A percentile compares a stretch with the other conserved stretches of the same genome.
Conservation (phyloP, 2,797 vertebrate genomes). For the Crenichthys baileyi region DNA sequence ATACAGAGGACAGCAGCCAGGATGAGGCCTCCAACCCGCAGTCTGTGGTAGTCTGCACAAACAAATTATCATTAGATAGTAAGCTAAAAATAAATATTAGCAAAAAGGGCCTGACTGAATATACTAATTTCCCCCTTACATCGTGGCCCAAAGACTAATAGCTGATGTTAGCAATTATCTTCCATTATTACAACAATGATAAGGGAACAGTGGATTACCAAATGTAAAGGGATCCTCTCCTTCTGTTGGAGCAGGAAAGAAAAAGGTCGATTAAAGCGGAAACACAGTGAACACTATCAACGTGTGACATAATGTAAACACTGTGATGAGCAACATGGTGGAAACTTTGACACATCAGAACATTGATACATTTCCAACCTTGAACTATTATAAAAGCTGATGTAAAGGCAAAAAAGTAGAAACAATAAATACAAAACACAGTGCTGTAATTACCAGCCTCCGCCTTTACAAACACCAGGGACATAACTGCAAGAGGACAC, state of each 20-base stretch:
- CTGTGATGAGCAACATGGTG: slow-evolving; percentile 14
- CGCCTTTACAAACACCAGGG: slow-evolving; percentile 77
- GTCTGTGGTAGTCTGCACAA: slow-evolving; percentile 79
- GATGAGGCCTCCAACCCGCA: slow-evolving; percentile 84
- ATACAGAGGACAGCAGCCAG: slow-evolving; percentile 85
- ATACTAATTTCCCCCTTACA: background rate
- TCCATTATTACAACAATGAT: background rate
- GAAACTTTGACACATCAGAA: slow-evolving; percentile 21
- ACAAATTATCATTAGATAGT: slow-evolving; percentile 13
- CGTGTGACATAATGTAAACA: slow-evolving; percentile 21
- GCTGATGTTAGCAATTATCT: background rate
- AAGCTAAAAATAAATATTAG: background rate
- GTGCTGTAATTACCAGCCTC: slow-evolving; percentile 59
- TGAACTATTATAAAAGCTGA: background rate
- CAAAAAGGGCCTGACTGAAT: background rate
- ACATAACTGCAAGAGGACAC: slow-evolving; percentile 72
- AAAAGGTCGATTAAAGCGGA: slow-evolving; percentile 13
- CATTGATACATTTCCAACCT: slow-evolving; percentile 21
- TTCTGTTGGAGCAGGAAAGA: slow-evolving; percentile 50
- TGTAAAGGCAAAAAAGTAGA: background rate
- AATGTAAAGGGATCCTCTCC: slow-evolving; percentile 82
- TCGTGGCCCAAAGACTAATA: background rate
- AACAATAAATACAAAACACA: background rate
- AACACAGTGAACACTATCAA: slow-evolving; percentile 17
- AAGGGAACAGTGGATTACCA: slow-evolving; percentile 63